Conservation (phyloP, 2,888 invertebrate genomes). For the Leptopterna dolabrata region DNA sequence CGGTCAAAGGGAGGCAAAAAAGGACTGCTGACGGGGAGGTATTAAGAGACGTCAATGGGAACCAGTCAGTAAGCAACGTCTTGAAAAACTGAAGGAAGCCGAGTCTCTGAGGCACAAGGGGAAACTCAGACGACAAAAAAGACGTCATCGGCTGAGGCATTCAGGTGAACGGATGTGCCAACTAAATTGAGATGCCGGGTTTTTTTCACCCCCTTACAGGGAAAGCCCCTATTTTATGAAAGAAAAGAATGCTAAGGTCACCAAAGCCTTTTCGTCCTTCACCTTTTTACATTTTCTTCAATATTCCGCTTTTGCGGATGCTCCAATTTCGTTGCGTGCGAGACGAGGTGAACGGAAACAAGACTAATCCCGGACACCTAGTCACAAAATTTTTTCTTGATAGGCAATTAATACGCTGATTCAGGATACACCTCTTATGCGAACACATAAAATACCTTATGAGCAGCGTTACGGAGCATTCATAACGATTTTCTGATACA, state of each 20-base stretch:
- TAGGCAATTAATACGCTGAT: too few species aligned
- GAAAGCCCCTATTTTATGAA: background rate
- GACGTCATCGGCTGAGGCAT: constrained; percentile 3
- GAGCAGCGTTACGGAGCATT: too few species aligned
- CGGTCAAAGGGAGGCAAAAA: background rate
- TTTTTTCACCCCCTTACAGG: background rate
- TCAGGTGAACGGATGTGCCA: constrained; percentile 9
- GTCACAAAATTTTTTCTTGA: too few species aligned
- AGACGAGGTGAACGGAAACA: too few species aligned
- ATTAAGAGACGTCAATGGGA: background rate
- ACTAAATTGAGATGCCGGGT: constrained; percentile 22
- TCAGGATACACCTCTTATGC: too few species aligned
- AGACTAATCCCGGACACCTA: too few species aligned
- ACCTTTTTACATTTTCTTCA: constrained; percentile 9
- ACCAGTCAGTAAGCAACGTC: background rate
- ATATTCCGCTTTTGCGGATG: background rate
- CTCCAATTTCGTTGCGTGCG: background rate
- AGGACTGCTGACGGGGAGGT: background rate
- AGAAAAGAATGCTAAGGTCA: constrained; percentile 26
- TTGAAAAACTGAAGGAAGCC: background rate
- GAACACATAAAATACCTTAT: too few species aligned
- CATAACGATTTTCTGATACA: too few species aligned
- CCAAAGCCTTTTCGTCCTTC: constrained; percentile 21
- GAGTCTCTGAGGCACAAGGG: background rate
- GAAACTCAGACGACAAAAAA: background rate